Evolutionary conservation across 2,888 invertebrate species (phyloP).

Genomic region (Baronia brevicornis): DNA sequence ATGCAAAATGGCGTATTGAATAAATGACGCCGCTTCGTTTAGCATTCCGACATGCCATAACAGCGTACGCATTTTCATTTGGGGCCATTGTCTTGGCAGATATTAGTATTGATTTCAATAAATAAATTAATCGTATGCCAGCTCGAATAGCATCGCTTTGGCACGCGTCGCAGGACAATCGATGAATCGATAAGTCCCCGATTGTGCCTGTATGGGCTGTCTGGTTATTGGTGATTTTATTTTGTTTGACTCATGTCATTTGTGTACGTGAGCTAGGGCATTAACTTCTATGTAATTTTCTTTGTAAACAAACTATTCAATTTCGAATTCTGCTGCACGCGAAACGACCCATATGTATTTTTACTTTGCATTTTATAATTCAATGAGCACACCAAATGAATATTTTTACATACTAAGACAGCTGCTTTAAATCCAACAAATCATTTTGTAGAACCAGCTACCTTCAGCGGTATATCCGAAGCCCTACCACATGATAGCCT

Average conservation of each 20-base stretch:
- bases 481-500: too few species aligned
- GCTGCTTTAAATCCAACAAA: conserved; percentile 5
- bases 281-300: conserved; percentile 62
- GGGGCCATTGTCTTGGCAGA: conserved; percentile 70
- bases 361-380: conserved; percentile 7
- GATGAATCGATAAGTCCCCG: conserved; percentile 61
- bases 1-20: conserved; percentile 73
- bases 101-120: conserved; percentile 76
- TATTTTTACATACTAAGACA: conserved; percentile 7
- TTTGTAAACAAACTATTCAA: conserved; percentile 45
- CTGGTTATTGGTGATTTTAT: conserved; percentile 52
- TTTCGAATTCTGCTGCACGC: conserved; percentile 7
- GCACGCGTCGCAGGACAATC: conserved; percentile 64
- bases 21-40: conserved; percentile 69
- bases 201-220: conserved; percentile 47
- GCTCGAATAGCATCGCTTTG: conserved; percentile 67
- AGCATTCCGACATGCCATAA: conserved; percentile 72
- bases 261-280: conserved; percentile 57
- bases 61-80: conserved; percentile 71
- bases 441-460: too few species aligned
- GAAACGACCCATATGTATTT: conserved; percentile 6
- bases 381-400: conserved; percentile 8
- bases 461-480: too few species aligned
- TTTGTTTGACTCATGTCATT: conserved; percentile 60
- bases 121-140: conserved; percentile 72